Conservation (phyloP, 2,113 vertebrate genomes). For the Pygoscelis antarcticus region DNA sequence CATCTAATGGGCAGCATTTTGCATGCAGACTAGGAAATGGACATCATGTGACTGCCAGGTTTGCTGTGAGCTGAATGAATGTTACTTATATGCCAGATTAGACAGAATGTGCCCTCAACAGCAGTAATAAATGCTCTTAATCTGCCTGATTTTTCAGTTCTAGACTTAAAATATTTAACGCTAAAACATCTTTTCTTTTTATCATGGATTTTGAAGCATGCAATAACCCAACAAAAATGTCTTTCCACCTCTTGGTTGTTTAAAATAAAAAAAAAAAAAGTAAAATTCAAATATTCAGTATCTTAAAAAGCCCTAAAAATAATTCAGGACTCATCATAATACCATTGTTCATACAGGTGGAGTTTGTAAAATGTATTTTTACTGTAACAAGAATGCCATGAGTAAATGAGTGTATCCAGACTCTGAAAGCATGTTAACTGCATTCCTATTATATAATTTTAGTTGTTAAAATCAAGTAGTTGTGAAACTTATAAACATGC, state of each 20-base stretch:
- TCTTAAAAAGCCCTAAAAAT: background rate
- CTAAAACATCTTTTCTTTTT: background rate
- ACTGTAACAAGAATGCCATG: background rate
- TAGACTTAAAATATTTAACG: background rate
- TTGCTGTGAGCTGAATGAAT: background rate
- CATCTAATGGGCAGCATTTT: background rate
- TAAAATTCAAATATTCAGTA: background rate
- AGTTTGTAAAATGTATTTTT: constrained; percentile 2
- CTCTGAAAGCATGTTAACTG: background rate
- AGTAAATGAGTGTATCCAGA: background rate
- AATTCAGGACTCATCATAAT: background rate
- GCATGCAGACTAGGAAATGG: background rate
- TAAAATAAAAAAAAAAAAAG: background rate
- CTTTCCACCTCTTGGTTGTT: accelerated
- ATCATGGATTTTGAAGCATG: background rate
- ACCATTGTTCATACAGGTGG: background rate
- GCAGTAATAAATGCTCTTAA: background rate
- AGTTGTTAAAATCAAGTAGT: background rate
- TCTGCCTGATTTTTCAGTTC: background rate
- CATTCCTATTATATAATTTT: background rate
- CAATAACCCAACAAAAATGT: background rate
- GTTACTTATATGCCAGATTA: background rate
- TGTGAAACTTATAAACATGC: background rate
- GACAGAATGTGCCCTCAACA: background rate
- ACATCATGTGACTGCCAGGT: background rate